Evolutionary conservation across 2,888 invertebrate species (phyloP), one percentile per base, ranked within the genome.

Genomic region (Drosophila neutralis): DNA sequence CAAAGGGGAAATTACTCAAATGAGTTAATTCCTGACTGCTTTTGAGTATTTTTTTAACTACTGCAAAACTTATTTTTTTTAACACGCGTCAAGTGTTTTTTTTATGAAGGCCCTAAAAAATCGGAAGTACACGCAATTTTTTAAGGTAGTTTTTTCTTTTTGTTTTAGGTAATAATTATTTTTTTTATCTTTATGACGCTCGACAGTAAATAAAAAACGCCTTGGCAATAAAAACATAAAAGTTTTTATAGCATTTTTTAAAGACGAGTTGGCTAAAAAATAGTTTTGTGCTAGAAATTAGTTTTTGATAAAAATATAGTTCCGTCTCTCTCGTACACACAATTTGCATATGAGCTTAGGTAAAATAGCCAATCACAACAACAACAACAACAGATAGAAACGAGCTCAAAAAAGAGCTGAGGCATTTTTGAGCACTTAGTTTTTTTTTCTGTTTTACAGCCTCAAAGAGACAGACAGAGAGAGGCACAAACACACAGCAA

Each of bases 321-420:
- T 3, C 10, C 10, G 10, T 72, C 85, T 68, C 78, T 40, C 15
- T 84, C 80, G 27, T 71, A 61, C 75, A 38, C 36, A 38, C 52
- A 61, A 82, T 87, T 87, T 82, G 85, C 88, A 84, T 87, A 83
- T 73, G 69, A 73, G 63, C 69, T 65, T 76, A 87, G 88, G 85
- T 83, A 85, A 67, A 69, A 74, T 57, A 67, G 57, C 67, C 69
- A 70, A 73, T 52, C 65, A 74, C 57, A 65, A 62, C 66, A 70
- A 73, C 42, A 69, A 76, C 59, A 59, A 66, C 48, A 70, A 68
- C 56, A 62, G 69, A 51, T 49, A 8, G 49, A 13, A 58, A 36
- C 21, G 31, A 54, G n/a, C 51, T 51, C 36, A 33, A 51, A 64
- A 69, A 73, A 81, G 75, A 69, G 80, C 75, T 71, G 62, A 70